Percentiles rank a stretch among this genome's conserved stretches.
Conservation (phyloP, 2,113 vertebrate species). For the Oreamnos americanus region DNA sequence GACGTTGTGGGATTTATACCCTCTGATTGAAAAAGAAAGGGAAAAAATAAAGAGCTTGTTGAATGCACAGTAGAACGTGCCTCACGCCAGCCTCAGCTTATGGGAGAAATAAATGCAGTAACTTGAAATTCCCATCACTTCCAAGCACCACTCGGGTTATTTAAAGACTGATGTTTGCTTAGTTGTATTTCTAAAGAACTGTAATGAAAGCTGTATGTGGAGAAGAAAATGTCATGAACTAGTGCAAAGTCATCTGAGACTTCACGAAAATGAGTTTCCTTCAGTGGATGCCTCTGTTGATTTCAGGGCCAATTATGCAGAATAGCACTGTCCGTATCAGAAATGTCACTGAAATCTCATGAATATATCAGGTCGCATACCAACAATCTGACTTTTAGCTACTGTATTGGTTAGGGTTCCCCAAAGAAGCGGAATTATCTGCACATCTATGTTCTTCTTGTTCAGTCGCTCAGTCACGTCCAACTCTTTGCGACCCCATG, state of each 20-base stretch:
- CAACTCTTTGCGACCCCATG: fast-evolving
- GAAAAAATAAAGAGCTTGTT: neutral
- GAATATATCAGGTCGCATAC: fast-evolving
- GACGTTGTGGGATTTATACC: neutral
- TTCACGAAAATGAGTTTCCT: fast-evolving
- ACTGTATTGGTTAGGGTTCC: neutral
- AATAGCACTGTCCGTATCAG: fast-evolving
- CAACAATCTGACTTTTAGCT: neutral
- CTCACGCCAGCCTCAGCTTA: neutral
- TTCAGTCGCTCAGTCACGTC: fast-evolving
- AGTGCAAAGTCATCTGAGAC: fast-evolving
- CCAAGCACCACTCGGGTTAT: neutral
- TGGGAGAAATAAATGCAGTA: neutral
- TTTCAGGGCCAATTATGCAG: fast-evolving
- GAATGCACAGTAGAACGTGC: fast-evolving
- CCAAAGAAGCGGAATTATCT: neutral
- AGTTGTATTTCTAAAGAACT: neutral
- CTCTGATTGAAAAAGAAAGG: neutral
- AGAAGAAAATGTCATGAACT: neutral
- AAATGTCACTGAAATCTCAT: fast-evolving
- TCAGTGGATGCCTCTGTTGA: fast-evolving
- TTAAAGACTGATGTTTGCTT: neutral
- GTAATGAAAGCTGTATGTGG: no score
- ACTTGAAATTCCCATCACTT: neutral
- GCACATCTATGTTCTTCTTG: fast-evolving